phyloP scores from a whole-genome alignment of 2,797 vertebrate species.

The Sebastes vulpes region DNA sequence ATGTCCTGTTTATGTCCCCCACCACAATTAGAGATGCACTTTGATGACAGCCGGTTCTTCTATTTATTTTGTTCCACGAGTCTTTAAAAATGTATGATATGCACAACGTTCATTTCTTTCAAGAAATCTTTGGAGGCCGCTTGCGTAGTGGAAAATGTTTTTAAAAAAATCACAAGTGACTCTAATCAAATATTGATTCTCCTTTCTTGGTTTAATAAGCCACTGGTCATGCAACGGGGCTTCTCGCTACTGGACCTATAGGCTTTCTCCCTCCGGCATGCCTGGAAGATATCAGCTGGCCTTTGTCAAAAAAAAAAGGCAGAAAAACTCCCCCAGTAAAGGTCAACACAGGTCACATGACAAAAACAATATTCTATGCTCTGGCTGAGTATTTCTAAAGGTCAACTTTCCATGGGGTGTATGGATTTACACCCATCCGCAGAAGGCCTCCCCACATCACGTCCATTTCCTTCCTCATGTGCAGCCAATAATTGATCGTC shows the following conservation, averaged over 20 bases:
- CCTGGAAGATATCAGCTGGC: constrained; percentile 44
- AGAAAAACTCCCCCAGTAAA: constrained; percentile 40
- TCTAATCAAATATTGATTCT: constrained; percentile 84
- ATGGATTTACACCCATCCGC: constrained; percentile 43
- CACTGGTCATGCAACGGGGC: constrained; percentile 45
- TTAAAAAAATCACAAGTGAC: constrained; percentile 49
- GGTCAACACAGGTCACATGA: constrained; percentile 65
- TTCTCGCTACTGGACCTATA: not conserved
- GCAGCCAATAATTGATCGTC: constrained; percentile 31
- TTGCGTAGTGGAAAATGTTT: constrained; percentile 42
- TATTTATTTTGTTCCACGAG: constrained; percentile 20
- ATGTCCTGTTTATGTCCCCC: constrained; percentile 67
- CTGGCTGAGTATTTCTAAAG: constrained; percentile 68
- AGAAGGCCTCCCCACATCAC: constrained; percentile 22
- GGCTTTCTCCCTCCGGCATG: not conserved
- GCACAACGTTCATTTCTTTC: constrained; percentile 61
- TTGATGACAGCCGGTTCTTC: constrained; percentile 68
- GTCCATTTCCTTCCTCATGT: not conserved
- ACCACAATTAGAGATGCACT: constrained; percentile 76
- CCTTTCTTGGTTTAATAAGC: constrained; percentile 64
- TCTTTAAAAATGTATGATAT: constrained; percentile 79
- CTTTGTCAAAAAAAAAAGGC: constrained; percentile 28
- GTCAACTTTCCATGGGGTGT: constrained; percentile 58
- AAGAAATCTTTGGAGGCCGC: constrained; percentile 53
- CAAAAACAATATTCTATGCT: constrained; percentile 53